Percentiles rank a stretch among this genome's conserved stretches.
Evolutionary conservation across 2,113 vertebrate genomes (phyloP).

Genomic region (Physeter macrocephalus): DNA sequence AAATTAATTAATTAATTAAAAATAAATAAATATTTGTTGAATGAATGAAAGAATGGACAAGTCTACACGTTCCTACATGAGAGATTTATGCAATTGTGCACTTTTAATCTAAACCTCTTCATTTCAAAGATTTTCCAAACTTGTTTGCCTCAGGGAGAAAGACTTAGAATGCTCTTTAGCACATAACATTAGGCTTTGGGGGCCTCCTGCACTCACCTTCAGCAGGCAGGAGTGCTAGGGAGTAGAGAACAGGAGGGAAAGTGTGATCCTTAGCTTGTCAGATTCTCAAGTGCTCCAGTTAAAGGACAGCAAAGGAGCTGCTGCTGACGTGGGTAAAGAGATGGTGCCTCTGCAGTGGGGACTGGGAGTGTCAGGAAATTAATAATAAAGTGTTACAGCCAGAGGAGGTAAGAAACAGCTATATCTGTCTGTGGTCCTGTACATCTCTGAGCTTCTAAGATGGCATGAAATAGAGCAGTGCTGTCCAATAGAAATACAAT

Average conservation of each 20-base stretch:
- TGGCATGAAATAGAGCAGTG: neutral
- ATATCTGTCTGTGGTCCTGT: neutral
- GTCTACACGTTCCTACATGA: neutral
- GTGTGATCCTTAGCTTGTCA: neutral
- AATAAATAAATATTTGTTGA: neutral
- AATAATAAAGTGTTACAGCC: neutral
- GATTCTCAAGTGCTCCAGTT: neutral
- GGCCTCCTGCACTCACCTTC: neutral
- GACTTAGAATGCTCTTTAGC: neutral
- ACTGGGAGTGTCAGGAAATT: neutral
- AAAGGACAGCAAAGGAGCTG: neutral
- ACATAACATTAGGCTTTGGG: neutral
- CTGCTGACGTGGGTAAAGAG: neutral
- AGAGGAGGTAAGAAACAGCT: neutral
- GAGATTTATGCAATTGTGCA: neutral
- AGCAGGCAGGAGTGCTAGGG: neutral
- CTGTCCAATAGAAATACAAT: neutral
- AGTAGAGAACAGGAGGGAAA: neutral
- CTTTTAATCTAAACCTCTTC: neutral
- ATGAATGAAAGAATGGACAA: neutral
- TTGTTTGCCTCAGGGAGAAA: neutral
- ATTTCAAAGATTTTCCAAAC: neutral
- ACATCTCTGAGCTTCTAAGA: neutral
- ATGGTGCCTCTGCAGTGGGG: neutral
- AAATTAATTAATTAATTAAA: too few species aligned